Percentiles rank a stretch among this genome's conserved stretches.
phyloP scores from a whole-genome alignment of 2,888 invertebrate genomes.

The Pyralis farinalis region DNA sequence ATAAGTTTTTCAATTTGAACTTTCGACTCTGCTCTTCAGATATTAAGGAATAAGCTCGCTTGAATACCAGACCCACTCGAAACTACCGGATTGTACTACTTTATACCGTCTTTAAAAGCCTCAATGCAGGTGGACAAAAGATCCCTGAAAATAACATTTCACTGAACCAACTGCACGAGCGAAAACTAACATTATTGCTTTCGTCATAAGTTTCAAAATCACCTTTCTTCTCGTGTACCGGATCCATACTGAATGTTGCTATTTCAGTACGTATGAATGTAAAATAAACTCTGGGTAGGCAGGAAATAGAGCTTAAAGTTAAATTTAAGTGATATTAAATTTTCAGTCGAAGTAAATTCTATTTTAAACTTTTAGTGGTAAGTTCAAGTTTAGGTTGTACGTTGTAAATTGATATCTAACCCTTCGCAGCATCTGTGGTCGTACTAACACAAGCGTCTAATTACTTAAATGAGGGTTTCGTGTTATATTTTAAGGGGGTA shows the following conservation, averaged over 20 bases:
- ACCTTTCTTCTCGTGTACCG: not conserved
- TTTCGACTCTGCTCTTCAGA: too few relatives aligned
- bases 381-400: not conserved
- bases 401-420: conserved; percentile 5
- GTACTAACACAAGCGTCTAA: conserved; percentile 30
- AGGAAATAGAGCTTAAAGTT: not conserved
- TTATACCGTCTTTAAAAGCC: conserved; percentile 5
- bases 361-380: not conserved
- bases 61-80: not conserved
- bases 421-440: conserved; percentile 30
- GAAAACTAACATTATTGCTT: not conserved
- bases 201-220: not conserved
- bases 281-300: not conserved
- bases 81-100: not conserved
- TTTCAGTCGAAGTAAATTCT: not conserved
- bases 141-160: conserved; percentile 5
- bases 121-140: conserved; percentile 6
- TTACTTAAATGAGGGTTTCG: conserved; percentile 38
- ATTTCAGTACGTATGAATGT: too few relatives aligned
- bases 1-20: too few relatives aligned
- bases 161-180: not conserved
- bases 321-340: not conserved
- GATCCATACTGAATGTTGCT: not conserved
- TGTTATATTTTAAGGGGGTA: conserved; percentile 26
- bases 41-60: too few relatives aligned